These are phyloP conservation scores for Cephus spinipes DNA, from an alignment of 2,888 invertebrate species.

Conservation along the genomic window DNA sequence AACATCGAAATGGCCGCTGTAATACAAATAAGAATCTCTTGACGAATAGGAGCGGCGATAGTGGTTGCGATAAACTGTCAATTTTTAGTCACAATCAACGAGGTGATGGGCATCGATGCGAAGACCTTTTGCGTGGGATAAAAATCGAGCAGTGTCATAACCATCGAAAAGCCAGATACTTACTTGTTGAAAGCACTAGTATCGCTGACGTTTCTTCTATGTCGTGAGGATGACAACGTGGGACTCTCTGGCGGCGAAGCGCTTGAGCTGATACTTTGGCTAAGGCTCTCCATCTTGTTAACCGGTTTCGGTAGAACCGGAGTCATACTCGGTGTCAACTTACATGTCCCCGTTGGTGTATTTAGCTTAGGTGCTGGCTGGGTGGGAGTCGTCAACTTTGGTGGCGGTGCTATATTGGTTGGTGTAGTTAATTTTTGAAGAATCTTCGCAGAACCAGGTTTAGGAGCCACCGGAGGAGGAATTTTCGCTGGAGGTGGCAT, in stretches of 20 bases:
- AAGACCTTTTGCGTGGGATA: background rate
- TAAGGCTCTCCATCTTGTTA: slow-evolving; percentile 60
- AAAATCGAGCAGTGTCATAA: background rate
- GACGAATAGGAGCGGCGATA: background rate
- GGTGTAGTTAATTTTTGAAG: slow-evolving; percentile 54
- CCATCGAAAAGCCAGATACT: slow-evolving; percentile 44
- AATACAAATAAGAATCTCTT: background rate
- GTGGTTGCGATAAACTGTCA: slow-evolving; percentile 8
- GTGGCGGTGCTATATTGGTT: slow-evolving; percentile 45
- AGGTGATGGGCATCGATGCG: background rate
- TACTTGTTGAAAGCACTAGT: slow-evolving; percentile 86
- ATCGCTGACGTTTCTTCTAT: slow-evolving; percentile 86
- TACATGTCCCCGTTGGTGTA: slow-evolving; percentile 37
- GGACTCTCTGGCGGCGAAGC: slow-evolving; percentile 63
- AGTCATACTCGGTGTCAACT: slow-evolving; percentile 25
- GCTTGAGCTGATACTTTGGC: slow-evolving; percentile 61
- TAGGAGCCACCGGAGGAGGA: slow-evolving; percentile 60
- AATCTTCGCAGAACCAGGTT: slow-evolving; percentile 52
- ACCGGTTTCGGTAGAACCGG: slow-evolving; percentile 56
- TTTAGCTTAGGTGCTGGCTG: slow-evolving; percentile 47
- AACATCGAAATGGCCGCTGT: slow-evolving; percentile 34
- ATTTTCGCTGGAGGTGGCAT: slow-evolving; percentile 58
- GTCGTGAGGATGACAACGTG: slow-evolving; percentile 68
- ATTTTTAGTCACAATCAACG: background rate
- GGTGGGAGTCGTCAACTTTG: slow-evolving; percentile 56